A percentile compares a stretch with the other conserved stretches of the same genome.
Evolutionary conservation across 1,140 invertebrate species (phyloP).

Genomic region (Trichoplusia ni): DNA sequence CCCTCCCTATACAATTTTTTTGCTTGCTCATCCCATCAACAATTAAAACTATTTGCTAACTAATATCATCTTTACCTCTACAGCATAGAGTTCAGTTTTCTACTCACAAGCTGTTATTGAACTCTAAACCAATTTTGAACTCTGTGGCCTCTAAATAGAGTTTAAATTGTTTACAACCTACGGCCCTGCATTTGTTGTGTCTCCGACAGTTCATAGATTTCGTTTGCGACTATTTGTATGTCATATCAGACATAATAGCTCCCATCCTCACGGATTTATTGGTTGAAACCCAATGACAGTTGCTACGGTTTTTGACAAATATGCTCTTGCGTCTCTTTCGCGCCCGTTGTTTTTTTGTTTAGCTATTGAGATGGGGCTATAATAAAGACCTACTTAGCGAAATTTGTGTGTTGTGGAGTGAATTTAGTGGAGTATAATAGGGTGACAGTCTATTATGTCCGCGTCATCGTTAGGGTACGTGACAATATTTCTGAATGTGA

Average conservation of each 20-base stretch:
- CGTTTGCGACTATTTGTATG: slow-evolving; percentile 78
- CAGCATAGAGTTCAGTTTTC: slow-evolving; percentile 34
- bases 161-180: not conserved
- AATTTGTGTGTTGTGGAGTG: slow-evolving; percentile 71
- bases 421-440: slow-evolving; percentile 72
- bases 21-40: slow-evolving; percentile 45
- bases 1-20: slow-evolving; percentile 69
- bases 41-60: slow-evolving; percentile 35
- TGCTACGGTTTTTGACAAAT: slow-evolving; percentile 64
- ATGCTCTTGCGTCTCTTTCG: slow-evolving; percentile 46
- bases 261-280: slow-evolving; percentile 75
- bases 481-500: slow-evolving; percentile 59
- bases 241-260: slow-evolving; percentile 78
- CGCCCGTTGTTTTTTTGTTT: not conserved
- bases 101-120: not conserved
- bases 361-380: slow-evolving; percentile 38
- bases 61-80: slow-evolving; percentile 25
- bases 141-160: not conserved
- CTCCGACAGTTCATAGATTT: slow-evolving; percentile 76
- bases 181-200: slow-evolving; percentile 54
- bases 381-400: slow-evolving; percentile 67
- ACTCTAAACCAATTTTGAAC: not conserved
- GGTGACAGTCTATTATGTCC: slow-evolving; percentile 57
- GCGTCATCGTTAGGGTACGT: slow-evolving; percentile 49
- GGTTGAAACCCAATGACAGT: slow-evolving; percentile 73